A percentile compares a stretch with the other conserved stretches of the same genome.
Conservation (phyloP, 2,888 invertebrate genomes). For the Drosophila flavopinicola region DNA sequence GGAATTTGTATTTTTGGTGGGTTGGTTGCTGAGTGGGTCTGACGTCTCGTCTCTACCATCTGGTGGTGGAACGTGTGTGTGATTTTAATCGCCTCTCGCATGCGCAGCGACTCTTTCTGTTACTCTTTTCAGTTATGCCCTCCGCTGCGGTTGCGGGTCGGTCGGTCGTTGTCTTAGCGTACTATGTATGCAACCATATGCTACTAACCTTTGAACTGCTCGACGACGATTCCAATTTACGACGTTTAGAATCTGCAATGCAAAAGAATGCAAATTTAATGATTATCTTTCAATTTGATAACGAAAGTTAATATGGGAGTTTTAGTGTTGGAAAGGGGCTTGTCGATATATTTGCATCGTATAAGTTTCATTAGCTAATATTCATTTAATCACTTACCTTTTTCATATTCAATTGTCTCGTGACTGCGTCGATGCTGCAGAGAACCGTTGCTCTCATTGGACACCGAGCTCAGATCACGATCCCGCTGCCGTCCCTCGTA, state of each 20-base stretch:
- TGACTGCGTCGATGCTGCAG: conserved; percentile 86
- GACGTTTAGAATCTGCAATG: conserved; percentile 89
- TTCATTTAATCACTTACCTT: conserved; percentile 84
- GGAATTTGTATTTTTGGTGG: conserved; percentile 28
- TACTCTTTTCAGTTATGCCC: conserved; percentile 33
- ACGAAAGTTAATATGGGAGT: too few species aligned
- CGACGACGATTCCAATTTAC: conserved; percentile 91
- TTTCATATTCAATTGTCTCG: conserved; percentile 86
- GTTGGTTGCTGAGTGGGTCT: conserved; percentile 15
- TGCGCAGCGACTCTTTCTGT: conserved; percentile 15
- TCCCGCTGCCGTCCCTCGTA: conserved; percentile 86
- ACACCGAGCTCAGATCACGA: conserved; percentile 86
- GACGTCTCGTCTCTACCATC: conserved; percentile 32
- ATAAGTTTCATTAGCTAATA: neutral
- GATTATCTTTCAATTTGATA: too few species aligned
- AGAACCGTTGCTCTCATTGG: conserved; percentile 86
- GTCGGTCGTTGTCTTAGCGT: conserved; percentile 76
- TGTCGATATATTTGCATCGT: too few species aligned
- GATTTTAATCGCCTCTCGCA: conserved; percentile 19
- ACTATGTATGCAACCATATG: conserved; percentile 86
- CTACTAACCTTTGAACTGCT: conserved; percentile 91
- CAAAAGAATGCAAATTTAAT: too few species aligned
- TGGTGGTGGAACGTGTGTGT: conserved; percentile 25
- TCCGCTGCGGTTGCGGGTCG: conserved; percentile 47
- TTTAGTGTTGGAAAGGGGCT: too few species aligned